Percentiles rank a stretch among this genome's conserved stretches.
Evolutionary conservation across 2,797 vertebrate species (phyloP).

Genomic region (Oophaga sylvatica): DNA sequence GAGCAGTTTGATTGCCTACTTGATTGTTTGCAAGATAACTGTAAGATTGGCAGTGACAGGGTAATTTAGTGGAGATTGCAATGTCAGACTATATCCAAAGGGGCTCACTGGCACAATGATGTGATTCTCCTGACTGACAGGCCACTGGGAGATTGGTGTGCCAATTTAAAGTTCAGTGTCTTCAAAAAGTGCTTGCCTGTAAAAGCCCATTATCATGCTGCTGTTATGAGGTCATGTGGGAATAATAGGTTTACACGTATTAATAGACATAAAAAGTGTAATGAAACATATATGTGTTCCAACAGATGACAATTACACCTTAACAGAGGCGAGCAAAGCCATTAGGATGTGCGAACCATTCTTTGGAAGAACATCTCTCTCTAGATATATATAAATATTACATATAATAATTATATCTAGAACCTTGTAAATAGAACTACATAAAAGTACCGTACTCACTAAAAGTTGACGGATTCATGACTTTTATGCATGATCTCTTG

Average conservation of each 20-base stretch:
- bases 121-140: slow-evolving; percentile 77
- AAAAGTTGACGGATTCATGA: neutral
- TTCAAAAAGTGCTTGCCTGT: slow-evolving; percentile 62
- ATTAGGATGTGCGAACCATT: slow-evolving; percentile 32
- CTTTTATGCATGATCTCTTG: neutral
- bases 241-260: slow-evolving; percentile 63
- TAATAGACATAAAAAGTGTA: slow-evolving; percentile 56
- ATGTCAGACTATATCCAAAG: slow-evolving; percentile 76
- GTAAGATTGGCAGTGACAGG: slow-evolving; percentile 80
- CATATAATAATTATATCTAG: neutral
- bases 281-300: slow-evolving; percentile 42
- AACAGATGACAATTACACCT: slow-evolving; percentile 26
- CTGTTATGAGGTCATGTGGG: slow-evolving; percentile 71
- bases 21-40: slow-evolving; percentile 81
- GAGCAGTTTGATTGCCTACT: slow-evolving; percentile 78
- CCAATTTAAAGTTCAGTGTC: slow-evolving; percentile 74
- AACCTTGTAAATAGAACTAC: neutral
- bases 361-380: neutral
- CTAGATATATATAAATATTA: neutral
- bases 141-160: slow-evolving; percentile 72
- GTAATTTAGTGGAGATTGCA: slow-evolving; percentile 82
- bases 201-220: slow-evolving; percentile 68
- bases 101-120: slow-evolving; percentile 73
- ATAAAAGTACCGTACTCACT: neutral
- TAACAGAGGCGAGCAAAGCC: neutral